A percentile compares a stretch with the other conserved stretches of the same genome.
Evolutionary conservation across 2,888 invertebrate genomes (phyloP).

Genomic region (Drosophila pseudotakahashii): DNA sequence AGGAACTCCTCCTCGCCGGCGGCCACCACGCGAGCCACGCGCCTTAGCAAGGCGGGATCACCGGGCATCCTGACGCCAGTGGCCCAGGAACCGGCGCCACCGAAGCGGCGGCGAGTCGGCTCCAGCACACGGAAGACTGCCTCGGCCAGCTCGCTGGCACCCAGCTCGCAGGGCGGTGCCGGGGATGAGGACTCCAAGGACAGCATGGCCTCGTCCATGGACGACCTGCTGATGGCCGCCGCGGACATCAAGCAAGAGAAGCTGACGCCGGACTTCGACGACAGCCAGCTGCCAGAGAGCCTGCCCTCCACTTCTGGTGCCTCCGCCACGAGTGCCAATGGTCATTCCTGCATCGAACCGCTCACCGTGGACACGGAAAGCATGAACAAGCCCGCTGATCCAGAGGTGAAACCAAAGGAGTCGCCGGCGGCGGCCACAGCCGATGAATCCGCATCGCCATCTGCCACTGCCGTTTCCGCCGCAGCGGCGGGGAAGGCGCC

Average conservation of each 20-base stretch:
- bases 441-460: slow-evolving; percentile 15
- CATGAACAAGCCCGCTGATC: slow-evolving; percentile 13
- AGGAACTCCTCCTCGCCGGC: slow-evolving; percentile 50
- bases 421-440: not conserved
- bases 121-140: slow-evolving; percentile 60
- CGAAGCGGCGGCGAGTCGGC: slow-evolving; percentile 59
- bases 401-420: slow-evolving; percentile 6
- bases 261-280: slow-evolving; percentile 61
- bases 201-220: slow-evolving; percentile 80
- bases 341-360: slow-evolving; percentile 55
- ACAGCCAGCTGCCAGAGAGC: slow-evolving; percentile 33
- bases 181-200: slow-evolving; percentile 82
- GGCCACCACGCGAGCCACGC: slow-evolving; percentile 74
- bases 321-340: slow-evolving; percentile 37
- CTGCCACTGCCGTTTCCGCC: not conserved
- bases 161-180: slow-evolving; percentile 49
- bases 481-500: slow-evolving; percentile 69
- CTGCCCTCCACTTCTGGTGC: slow-evolving; percentile 25
- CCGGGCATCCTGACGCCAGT: slow-evolving; percentile 59
- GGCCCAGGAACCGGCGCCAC: slow-evolving; percentile 45
- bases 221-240: slow-evolving; percentile 72
- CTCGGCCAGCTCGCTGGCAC: slow-evolving; percentile 46
- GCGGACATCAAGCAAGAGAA: slow-evolving; percentile 78
- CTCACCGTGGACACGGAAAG: slow-evolving; percentile 66
- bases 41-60: slow-evolving; percentile 70